Evolutionary conservation across 2,797 vertebrate genomes (phyloP).

Genomic region (Tarsius wallacei): DNA sequence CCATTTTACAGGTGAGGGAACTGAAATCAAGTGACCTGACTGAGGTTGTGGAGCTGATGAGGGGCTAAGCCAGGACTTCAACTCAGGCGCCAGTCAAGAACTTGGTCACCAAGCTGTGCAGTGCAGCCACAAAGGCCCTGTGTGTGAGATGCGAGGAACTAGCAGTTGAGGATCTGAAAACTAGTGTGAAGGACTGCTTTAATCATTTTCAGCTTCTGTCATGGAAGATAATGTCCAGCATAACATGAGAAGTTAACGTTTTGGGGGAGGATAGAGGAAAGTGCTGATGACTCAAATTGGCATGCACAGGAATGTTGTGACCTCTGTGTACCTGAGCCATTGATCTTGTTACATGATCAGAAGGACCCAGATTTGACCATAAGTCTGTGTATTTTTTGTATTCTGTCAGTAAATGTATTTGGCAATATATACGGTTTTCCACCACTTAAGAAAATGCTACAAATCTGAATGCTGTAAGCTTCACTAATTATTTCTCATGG

Average conservation of each 20-base stretch:
- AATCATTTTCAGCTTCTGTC: neutral
- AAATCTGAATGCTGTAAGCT: neutral
- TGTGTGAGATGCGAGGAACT: neutral
- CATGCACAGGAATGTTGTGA: neutral
- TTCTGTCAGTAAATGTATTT: slow-evolving; percentile 49
- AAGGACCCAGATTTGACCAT: slow-evolving; percentile 11
- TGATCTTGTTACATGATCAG: neutral
- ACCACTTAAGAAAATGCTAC: slow-evolving; percentile 38
- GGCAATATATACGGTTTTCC: slow-evolving; percentile 5
- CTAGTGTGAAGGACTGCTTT: neutral
- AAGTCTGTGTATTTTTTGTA: slow-evolving; percentile 4
- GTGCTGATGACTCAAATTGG: neutral
- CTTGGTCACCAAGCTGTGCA: neutral
- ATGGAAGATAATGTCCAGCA: neutral
- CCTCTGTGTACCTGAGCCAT: neutral
- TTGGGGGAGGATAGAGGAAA: neutral
- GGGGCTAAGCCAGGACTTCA: neutral
- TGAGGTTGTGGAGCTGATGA: neutral
- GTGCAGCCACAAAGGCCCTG: neutral
- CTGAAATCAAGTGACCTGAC: neutral
- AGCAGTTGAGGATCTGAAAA: neutral
- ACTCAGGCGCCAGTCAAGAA: neutral
- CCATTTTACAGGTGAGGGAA: neutral
- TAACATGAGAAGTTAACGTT: slow-evolving; percentile 8
- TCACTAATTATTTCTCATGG: slow-evolving; percentile 29